Percentiles rank a stretch among this genome's conserved stretches.
These are phyloP conservation scores for Melanerpes formicivorus DNA, from an alignment of 2,113 vertebrate genomes.

Conservation along the genomic window DNA sequence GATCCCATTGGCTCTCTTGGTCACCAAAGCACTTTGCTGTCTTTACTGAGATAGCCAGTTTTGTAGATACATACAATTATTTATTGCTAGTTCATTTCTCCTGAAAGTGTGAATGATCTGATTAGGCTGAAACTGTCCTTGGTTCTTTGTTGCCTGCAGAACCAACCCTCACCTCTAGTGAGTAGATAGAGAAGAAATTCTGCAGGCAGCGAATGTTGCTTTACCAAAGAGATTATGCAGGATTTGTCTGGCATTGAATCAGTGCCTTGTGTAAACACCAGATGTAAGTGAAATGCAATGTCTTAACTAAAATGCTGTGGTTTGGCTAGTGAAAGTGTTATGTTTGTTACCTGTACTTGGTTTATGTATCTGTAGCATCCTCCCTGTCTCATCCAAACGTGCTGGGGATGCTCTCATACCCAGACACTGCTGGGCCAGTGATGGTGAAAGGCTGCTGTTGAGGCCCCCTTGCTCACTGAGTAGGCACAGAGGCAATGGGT, in stretches of 20 bases:
- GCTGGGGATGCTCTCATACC: neutral
- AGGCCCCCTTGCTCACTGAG: neutral
- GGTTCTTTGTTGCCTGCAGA: neutral
- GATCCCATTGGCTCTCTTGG: no score
- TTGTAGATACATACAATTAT: neutral
- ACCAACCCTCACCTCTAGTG: neutral
- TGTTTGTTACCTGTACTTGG: neutral
- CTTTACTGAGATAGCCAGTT: neutral
- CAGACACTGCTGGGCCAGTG: neutral
- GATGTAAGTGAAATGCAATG: conserved; percentile 11
- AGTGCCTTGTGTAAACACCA: conserved; percentile 48
- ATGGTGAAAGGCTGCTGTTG: neutral
- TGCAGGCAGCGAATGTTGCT: neutral
- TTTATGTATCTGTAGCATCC: neutral
- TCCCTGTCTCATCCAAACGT: neutral
- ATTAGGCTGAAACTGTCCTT: neutral
- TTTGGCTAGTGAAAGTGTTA: neutral
- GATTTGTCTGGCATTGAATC: conserved; percentile 43
- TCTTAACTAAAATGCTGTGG: conserved; percentile 3
- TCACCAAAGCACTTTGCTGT: no score
- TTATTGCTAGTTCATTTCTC: neutral
- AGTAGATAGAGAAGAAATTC: conserved; percentile 18
- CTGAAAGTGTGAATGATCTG: conserved; percentile 22
- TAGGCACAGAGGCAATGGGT: neutral
- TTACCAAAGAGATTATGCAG: conserved; percentile 24